Evolutionary conservation across 2,888 invertebrate species (phyloP).

Genomic region (Cremastinae sp.): DNA sequence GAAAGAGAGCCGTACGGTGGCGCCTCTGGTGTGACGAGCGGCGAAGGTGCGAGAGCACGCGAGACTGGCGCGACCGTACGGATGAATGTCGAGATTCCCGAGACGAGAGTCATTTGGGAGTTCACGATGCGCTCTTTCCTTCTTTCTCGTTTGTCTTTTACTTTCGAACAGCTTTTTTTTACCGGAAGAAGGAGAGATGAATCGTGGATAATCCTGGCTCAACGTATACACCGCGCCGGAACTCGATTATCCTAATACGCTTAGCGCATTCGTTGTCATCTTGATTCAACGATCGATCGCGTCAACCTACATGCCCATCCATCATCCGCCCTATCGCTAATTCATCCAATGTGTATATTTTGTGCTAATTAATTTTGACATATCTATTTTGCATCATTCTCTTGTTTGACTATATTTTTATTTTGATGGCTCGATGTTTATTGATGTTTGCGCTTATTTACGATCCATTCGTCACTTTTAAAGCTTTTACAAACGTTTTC

Average conservation of each 20-base stretch:
- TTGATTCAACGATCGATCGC: constrained; percentile 12
- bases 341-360: background rate
- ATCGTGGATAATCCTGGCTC: constrained; percentile 30
- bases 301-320: background rate
- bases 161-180: constrained; percentile 21
- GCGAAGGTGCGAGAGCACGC: constrained; percentile 35
- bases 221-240: constrained; percentile 9
- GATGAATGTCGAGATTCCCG: constrained; percentile 31
- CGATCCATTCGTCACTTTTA: constrained; percentile 1
- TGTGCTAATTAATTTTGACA: background rate
- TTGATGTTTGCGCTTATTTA: background rate
- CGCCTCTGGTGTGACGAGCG: constrained; percentile 23
- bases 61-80: constrained; percentile 42
- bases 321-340: background rate
- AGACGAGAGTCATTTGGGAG: constrained; percentile 33
- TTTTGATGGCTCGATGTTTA: background rate
- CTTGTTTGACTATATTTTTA: background rate
- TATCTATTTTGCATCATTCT: background rate
- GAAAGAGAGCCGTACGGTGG: constrained; percentile 25
- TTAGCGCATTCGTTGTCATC: constrained; percentile 3
- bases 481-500: background rate
- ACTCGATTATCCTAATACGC: constrained; percentile 38
- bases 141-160: constrained; percentile 20
- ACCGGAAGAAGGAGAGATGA: constrained; percentile 26
- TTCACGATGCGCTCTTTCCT: no score